Conservation (phyloP, 1,140 invertebrate genomes). For the Drosophila hydei region DNA sequence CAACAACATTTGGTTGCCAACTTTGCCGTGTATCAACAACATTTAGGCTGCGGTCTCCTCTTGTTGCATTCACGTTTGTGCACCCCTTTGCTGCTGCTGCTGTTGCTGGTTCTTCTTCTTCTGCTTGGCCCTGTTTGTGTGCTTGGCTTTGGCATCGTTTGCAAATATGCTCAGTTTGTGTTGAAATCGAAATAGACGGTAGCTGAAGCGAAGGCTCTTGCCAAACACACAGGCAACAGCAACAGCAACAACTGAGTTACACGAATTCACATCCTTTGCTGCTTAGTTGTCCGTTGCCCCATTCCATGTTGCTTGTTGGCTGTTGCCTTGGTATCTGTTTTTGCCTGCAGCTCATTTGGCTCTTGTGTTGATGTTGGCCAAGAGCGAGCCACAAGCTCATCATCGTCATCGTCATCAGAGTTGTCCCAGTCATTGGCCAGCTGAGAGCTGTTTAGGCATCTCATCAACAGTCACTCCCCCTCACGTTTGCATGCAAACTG, state of each 20-base stretch:
- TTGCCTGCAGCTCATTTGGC: slow-evolving; percentile 58
- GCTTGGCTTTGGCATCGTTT: slow-evolving; percentile 58
- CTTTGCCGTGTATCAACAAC: slow-evolving; percentile 75
- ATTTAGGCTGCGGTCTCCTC: slow-evolving; percentile 63
- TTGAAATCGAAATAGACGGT: slow-evolving; percentile 39
- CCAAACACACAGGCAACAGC: slow-evolving; percentile 28
- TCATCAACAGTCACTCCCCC: slow-evolving; percentile 44
- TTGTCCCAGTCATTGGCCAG: slow-evolving; percentile 34
- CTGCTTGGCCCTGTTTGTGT: slow-evolving; percentile 35
- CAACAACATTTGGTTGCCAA: slow-evolving; percentile 81
- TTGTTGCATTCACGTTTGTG: slow-evolving; percentile 30
- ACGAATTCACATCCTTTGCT: slow-evolving; percentile 38
- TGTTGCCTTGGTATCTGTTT: slow-evolving; percentile 38
- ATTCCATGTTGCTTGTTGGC: slow-evolving; percentile 14
- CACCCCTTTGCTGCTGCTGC: slow-evolving; percentile 28
- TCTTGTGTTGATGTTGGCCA: slow-evolving; percentile 49
- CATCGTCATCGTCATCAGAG: slow-evolving; percentile 23
- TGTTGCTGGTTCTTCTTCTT: slow-evolving; percentile 11
- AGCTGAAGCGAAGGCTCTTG: slow-evolving; percentile 34
- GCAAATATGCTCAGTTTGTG: slow-evolving; percentile 59
- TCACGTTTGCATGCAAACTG: slow-evolving; percentile 36
- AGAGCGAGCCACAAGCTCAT: slow-evolving; percentile 52
- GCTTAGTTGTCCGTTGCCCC: slow-evolving; percentile 20
- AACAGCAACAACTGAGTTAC: slow-evolving; percentile 5
- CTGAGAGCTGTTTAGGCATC: slow-evolving; percentile 73